Percentiles rank a stretch among this genome's conserved stretches.
phyloP scores from a whole-genome alignment of 64 coral and sea anemone genomes.

The Montipora capricornis region DNA sequence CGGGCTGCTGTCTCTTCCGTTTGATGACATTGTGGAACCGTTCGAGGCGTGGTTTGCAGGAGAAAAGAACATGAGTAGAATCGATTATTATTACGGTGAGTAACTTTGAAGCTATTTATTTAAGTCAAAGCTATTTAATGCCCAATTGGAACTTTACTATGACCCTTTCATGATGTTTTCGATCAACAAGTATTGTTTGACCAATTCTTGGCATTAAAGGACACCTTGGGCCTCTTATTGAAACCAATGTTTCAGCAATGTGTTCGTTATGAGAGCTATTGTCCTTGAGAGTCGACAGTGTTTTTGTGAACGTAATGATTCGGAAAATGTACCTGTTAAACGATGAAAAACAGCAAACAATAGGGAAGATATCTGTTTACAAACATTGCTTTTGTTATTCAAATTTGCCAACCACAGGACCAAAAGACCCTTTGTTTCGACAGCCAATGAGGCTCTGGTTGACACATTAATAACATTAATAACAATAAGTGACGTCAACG shows the following conservation, averaged over 20 bases:
- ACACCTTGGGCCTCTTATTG: too few species aligned
- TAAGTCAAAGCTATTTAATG: neutral
- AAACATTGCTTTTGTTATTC: too few species aligned
- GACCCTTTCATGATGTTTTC: too few species aligned
- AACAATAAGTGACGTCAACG: too few species aligned
- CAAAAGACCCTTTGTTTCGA: too few species aligned
- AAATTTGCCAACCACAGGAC: too few species aligned
- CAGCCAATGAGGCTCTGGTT: too few species aligned
- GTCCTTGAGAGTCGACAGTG: neutral
- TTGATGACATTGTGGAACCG: slow-evolving; percentile 87
- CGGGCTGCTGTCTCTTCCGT: slow-evolving; percentile 77
- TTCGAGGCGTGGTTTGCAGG: slow-evolving; percentile 96
- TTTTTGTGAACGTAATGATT: neutral
- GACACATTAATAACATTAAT: too few species aligned
- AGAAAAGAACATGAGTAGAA: slow-evolving; percentile 86
- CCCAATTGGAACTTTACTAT: neutral
- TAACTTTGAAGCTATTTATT: neutral
- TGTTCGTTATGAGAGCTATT: too few species aligned
- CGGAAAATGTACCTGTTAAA: neutral
- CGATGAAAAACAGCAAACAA: neutral
- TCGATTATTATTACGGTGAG: slow-evolving; percentile 96
- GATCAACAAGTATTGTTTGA: neutral
- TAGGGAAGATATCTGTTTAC: too few species aligned
- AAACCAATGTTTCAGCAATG: too few species aligned
- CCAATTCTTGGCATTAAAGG: neutral